Conservation (phyloP, 2,888 invertebrate species). For the Barypeithes pellucidus region DNA sequence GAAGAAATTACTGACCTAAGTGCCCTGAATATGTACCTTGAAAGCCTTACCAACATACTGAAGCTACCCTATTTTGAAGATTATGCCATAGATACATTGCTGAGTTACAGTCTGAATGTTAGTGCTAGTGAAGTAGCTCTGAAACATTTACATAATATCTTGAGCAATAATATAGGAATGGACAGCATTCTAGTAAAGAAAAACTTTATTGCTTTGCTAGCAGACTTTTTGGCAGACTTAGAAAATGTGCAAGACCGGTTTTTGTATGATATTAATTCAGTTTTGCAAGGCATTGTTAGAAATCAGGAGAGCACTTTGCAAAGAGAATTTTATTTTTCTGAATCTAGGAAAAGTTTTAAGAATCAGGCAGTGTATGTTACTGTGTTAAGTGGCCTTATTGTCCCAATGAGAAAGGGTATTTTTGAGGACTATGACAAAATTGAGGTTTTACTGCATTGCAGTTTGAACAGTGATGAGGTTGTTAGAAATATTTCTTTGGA, state of each 20-base stretch:
- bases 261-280: slow-evolving; percentile 37
- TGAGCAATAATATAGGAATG: slow-evolving; percentile 59
- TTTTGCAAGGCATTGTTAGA: slow-evolving; percentile 62
- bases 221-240: slow-evolving; percentile 62
- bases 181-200: slow-evolving; percentile 69
- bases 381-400: slow-evolving; percentile 43
- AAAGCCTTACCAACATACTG: slow-evolving; percentile 71
- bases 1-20: slow-evolving; percentile 70
- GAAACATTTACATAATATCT: slow-evolving; percentile 56
- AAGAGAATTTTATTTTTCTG: slow-evolving; percentile 26
- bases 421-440: slow-evolving; percentile 42
- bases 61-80: slow-evolving; percentile 72
- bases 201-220: slow-evolving; percentile 69
- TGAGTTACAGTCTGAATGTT: slow-evolving; percentile 61
- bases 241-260: slow-evolving; percentile 15
- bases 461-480: slow-evolving; percentile 44
- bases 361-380: slow-evolving; percentile 27
- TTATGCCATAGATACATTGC: slow-evolving; percentile 64
- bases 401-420: slow-evolving; percentile 29
- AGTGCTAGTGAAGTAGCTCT: slow-evolving; percentile 61
- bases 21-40: slow-evolving; percentile 64
- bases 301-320: slow-evolving; percentile 31
- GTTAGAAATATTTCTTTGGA: slow-evolving; percentile 70
- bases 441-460: slow-evolving; percentile 33
- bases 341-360: slow-evolving; percentile 30